Evolutionary conservation across 2,797 vertebrate genomes (phyloP), one percentile per base, ranked within the genome.

Genomic region (Babyrousa celebensis): DNA sequence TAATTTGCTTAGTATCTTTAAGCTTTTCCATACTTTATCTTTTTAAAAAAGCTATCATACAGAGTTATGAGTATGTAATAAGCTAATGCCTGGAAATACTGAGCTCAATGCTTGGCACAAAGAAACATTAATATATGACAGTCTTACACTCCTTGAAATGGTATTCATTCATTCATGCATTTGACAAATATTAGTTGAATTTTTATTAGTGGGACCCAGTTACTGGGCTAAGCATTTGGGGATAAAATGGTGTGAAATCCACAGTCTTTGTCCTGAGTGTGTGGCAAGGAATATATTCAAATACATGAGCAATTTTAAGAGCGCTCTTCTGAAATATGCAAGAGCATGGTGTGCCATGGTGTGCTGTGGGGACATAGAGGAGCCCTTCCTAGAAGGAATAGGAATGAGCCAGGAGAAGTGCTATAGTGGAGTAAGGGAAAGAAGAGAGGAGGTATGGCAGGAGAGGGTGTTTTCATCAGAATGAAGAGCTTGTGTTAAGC

Each of bases 111-210:
- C 17, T 21, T 85, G 17, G 70, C 29, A 62, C 62, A 84, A 85
- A 94, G 56, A 62, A 56, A 86, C 16, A 85, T 29, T 77, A 71
- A 86, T 82, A 36, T 21, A 90, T 92, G n/a, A 60, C 86, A 89
- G 29, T 85, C 10, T 95, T 83, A 84, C 36, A n/a, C 63, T 78
- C 32, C 43, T 87, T 80, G 29, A 80, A 29, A 52, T 25, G 56
- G 60, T 91, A 93, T 85, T 88, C 63, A 93, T 93, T 93, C n/a
- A 74, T 90, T 85, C 23, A 72, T 88, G 58, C 52, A 77, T 75
- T 80, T 94, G 60, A 86, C 10, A 93, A 87, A 25, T 82, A 72
- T 75, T 83, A 90, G 65, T 63, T 95, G 72, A 74, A 74, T 62
- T 75, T 94, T 71, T 95, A 72, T 63, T 77, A 80, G 67, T n/a